Conservation (phyloP, 2,113 vertebrate genomes). For the Pogonocichla stellata region DNA sequence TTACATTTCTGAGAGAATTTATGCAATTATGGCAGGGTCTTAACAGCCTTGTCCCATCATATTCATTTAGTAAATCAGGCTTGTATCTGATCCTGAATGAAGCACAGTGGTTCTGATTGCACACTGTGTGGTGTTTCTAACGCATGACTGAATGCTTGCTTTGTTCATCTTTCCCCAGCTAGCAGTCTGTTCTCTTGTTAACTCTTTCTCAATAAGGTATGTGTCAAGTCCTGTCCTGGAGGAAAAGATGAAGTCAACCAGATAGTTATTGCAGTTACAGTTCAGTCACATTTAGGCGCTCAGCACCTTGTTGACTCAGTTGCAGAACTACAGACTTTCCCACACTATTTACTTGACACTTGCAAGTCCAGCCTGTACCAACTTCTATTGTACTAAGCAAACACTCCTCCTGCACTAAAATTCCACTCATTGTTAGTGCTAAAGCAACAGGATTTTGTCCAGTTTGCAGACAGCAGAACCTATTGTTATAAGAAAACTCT, state of each 20-base stretch:
- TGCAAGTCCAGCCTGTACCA: conserved; percentile 69
- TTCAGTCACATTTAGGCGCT: conserved; percentile 47
- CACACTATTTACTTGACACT: conserved; percentile 76
- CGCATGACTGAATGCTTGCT: conserved; percentile 32
- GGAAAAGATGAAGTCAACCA: conserved; percentile 41
- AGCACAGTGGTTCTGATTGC: conserved; percentile 31
- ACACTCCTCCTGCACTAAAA: conserved; percentile 68
- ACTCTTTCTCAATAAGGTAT: conserved; percentile 45
- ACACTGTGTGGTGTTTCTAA: conserved; percentile 17
- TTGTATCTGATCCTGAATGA: background rate
- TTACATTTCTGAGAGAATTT: background rate
- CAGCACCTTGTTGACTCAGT: conserved; percentile 74
- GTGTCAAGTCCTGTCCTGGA: conserved; percentile 32
- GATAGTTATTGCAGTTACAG: conserved; percentile 51
- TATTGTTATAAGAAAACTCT: conserved; percentile 76
- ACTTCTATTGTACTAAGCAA: conserved; percentile 76
- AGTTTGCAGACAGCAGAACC: conserved; percentile 70
- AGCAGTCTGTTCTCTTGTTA: conserved; percentile 42
- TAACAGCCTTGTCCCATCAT: background rate
- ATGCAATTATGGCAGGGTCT: background rate
- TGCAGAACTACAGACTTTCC: conserved; percentile 71
- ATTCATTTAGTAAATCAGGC: background rate
- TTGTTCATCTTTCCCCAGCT: background rate
- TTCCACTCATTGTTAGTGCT: conserved; percentile 78
- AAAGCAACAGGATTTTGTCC: conserved; percentile 79